phyloP scores from a whole-genome alignment of 2,113 vertebrate species.

The Zapornia atra region DNA sequence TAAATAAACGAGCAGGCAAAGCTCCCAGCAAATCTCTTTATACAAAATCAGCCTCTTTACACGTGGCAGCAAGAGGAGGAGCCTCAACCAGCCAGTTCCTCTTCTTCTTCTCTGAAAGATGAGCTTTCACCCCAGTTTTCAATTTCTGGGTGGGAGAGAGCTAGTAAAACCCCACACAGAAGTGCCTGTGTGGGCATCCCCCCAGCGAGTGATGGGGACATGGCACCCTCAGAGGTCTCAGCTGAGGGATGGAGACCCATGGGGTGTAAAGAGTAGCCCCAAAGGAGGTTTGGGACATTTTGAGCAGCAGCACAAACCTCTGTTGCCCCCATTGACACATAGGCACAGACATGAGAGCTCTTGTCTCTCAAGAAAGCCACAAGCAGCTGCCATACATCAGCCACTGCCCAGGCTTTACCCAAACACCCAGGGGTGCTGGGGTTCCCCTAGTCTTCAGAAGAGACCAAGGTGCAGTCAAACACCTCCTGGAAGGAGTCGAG shows the following conservation, averaged over 20 bases:
- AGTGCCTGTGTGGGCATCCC: not conserved
- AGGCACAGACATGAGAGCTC: not conserved
- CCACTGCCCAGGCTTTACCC: fast-evolving
- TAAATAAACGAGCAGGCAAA: not conserved
- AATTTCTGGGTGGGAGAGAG: not conserved
- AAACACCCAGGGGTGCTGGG: fast-evolving
- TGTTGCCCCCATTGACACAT: fast-evolving
- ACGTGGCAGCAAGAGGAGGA: fast-evolving
- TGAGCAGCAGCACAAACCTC: not conserved
- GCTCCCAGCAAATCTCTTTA: not conserved
- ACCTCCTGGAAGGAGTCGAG: conserved; percentile 51
- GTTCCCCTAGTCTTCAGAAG: not conserved
- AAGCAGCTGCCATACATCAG: fast-evolving
- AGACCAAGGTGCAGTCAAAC: conserved; percentile 29
- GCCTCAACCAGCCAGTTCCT: fast-evolving
- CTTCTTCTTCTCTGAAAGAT: not conserved
- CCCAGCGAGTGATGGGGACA: fast-evolving
- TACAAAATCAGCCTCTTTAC: not conserved
- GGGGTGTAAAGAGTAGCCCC: not conserved
- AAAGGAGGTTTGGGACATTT: fast-evolving
- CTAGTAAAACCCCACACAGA: not conserved
- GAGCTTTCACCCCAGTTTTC: fast-evolving
- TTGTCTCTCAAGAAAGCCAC: fast-evolving
- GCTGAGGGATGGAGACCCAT: fast-evolving
- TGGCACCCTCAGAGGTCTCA: not conserved